These are phyloP conservation scores for Anticlea derivata DNA, from an alignment of 2,888 invertebrate genomes.

Conservation along the genomic window DNA sequence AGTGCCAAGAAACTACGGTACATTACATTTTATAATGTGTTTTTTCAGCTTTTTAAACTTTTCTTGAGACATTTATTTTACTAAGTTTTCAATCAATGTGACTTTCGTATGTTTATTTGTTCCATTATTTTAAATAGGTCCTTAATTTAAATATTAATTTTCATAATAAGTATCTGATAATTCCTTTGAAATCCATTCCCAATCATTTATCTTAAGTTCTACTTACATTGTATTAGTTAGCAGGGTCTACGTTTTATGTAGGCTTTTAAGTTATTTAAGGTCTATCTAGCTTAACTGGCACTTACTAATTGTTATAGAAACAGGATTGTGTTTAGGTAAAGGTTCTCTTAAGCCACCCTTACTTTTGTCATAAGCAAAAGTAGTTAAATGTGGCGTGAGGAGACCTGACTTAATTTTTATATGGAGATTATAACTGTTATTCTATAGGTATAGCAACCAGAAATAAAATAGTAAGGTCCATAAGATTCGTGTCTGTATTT, in stretches of 20 bases:
- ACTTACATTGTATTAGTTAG: conserved; percentile 65
- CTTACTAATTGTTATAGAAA: conserved; percentile 20
- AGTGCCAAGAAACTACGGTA: conserved; percentile 27
- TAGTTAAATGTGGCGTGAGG: background rate
- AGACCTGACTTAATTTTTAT: no score
- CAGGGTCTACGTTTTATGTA: conserved; percentile 80
- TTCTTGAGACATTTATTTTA: conserved; percentile 12
- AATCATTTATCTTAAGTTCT: conserved; percentile 49
- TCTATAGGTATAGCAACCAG: background rate
- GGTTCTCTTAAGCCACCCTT: background rate
- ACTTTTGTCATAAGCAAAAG: background rate
- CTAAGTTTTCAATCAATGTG: background rate
- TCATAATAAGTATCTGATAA: conserved; percentile 17
- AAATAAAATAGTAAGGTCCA: background rate
- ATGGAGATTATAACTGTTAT: no score
- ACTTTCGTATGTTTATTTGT: conserved; percentile 1
- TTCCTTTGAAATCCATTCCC: conserved; percentile 44
- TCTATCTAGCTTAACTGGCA: conserved; percentile 52
- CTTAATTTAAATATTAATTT: conserved; percentile 11
- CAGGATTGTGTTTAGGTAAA: background rate
- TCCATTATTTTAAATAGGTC: background rate
- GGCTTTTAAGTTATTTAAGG: conserved; percentile 73
- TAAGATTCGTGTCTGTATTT: conserved; percentile 5
- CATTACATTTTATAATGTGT: conserved; percentile 16
- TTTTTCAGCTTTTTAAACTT: conserved; percentile 7